phyloP scores from a whole-genome alignment of 2,888 invertebrate species.

The Altica lythri region DNA sequence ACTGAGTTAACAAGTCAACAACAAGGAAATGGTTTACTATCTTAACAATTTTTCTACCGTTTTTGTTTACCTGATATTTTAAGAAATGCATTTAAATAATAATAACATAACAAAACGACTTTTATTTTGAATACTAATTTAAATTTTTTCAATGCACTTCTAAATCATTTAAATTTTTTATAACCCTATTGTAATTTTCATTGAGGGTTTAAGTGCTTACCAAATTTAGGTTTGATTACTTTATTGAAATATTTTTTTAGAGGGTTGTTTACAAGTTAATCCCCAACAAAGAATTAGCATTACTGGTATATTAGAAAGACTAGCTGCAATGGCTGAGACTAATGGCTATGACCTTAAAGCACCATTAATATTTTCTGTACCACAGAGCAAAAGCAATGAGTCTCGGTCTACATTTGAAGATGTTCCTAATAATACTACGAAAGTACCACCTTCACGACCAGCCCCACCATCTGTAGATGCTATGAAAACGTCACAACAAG shows the following conservation, averaged over 20 bases:
- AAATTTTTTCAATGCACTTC: no score
- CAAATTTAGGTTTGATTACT: slow-evolving; percentile 39
- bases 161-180: no score
- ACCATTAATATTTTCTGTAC: slow-evolving; percentile 60
- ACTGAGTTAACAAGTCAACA: no score
- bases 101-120: no score
- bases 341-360: slow-evolving; percentile 81
- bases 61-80: no score
- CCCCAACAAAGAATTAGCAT: slow-evolving; percentile 82
- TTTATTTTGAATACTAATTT: no score
- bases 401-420: slow-evolving; percentile 40
- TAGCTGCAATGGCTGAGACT: slow-evolving; percentile 88
- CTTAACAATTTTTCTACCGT: no score
- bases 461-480: slow-evolving; percentile 45
- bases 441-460: slow-evolving; percentile 48
- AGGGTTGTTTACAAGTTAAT: slow-evolving; percentile 79
- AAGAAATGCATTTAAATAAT: no score
- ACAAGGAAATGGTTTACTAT: no score
- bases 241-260: slow-evolving; percentile 54
- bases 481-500: slow-evolving; percentile 36
- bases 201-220: no score
- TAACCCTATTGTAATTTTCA: no score
- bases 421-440: slow-evolving; percentile 42
- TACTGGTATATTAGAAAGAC: slow-evolving; percentile 77
- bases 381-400: slow-evolving; percentile 52